Conservation (phyloP, 2,797 vertebrate species). For the Rhabdomys pumilio region DNA sequence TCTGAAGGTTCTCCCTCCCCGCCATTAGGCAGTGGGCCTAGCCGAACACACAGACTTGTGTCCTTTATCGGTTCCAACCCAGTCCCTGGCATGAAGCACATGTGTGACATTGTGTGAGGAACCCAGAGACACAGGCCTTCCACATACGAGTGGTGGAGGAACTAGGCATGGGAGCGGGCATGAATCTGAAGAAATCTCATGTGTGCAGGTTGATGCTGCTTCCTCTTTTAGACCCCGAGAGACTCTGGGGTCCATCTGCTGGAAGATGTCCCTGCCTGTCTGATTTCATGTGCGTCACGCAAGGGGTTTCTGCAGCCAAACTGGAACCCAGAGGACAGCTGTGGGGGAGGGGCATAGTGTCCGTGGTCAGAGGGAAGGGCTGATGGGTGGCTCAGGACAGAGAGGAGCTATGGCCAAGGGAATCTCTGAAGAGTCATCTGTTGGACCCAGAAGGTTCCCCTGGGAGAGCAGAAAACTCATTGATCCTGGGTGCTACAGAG, state of each 20-base stretch:
- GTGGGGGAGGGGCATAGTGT: not conserved
- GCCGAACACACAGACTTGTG: not conserved
- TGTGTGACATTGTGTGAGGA: not conserved
- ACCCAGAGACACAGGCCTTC: not conserved
- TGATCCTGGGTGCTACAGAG: not conserved
- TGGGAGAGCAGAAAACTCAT: not conserved
- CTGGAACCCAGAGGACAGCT: slow-evolving; percentile 14
- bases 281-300: not conserved
- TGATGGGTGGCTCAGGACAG: not conserved
- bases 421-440: not conserved
- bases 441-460: not conserved
- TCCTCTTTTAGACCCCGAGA: not conserved
- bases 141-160: not conserved
- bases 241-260: not conserved
- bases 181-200: slow-evolving; percentile 30
- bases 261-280: not conserved
- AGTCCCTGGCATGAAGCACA: not conserved
- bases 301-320: not conserved
- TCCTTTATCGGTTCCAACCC: not conserved
- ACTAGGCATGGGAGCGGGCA: not conserved
- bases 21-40: not conserved
- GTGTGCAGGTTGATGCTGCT: not conserved
- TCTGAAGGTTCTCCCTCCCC: not conserved
- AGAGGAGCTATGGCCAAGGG: not conserved
- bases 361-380: not conserved